Conservation (phyloP, 2,797 vertebrate genomes). For the Carcharodon carcharias region DNA sequence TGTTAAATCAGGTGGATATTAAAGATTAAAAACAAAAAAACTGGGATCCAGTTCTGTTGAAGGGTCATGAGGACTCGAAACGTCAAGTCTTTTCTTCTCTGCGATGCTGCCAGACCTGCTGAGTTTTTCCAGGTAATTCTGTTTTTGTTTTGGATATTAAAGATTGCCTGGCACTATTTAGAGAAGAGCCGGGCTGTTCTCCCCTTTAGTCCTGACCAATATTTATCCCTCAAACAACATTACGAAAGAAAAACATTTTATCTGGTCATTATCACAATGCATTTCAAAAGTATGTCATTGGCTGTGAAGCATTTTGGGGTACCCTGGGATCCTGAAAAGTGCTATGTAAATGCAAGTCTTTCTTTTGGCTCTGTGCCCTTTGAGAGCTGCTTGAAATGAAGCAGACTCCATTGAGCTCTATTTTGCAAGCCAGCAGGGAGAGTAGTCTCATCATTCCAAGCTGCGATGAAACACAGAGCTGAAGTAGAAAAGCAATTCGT, state of each 20-base stretch:
- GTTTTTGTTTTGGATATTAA: too few species aligned
- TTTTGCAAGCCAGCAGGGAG: not conserved
- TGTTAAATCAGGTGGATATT: not conserved
- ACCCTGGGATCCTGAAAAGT: not conserved
- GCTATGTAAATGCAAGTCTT: not conserved
- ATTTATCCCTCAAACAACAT: not conserved
- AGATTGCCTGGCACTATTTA: not conserved
- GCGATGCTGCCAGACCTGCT: too few species aligned
- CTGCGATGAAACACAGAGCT: not conserved
- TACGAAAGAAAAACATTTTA: not conserved
- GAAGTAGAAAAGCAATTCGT: not conserved
- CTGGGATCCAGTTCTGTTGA: too few species aligned
- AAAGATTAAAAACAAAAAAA: too few species aligned
- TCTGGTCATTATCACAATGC: not conserved
- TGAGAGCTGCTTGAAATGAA: not conserved
- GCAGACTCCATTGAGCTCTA: not conserved
- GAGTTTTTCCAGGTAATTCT: too few species aligned
- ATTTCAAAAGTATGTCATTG: not conserved
- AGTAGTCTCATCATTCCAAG: not conserved
- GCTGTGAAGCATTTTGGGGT: not conserved
- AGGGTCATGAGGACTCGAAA: too few species aligned
- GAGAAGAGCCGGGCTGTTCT: not conserved
- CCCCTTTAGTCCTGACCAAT: not conserved
- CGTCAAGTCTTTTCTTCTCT: too few species aligned
- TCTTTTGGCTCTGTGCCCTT: not conserved